A percentile compares a stretch with the other conserved stretches of the same genome.
Evolutionary conservation across 2,888 invertebrate genomes (phyloP).

Genomic region (Pyrochroa serraticornis): DNA sequence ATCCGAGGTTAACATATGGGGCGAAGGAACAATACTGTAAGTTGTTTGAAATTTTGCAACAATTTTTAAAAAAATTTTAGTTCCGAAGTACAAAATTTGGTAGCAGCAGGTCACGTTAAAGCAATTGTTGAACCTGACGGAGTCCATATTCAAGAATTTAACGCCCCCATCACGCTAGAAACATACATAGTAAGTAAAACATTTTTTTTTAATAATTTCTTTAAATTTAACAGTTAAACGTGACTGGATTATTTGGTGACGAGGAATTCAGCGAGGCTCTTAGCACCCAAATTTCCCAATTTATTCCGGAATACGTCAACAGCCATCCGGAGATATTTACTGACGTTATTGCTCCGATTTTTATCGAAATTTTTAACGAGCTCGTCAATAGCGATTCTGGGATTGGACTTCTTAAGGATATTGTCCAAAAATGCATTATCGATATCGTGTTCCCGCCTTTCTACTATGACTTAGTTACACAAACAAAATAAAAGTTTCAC

Average conservation of each 20-base stretch:
- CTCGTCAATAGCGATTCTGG: constrained; percentile 13
- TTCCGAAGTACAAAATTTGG: constrained; percentile 2
- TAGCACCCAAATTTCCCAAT: constrained; percentile 1
- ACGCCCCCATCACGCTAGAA: constrained; percentile 9
- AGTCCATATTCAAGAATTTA: constrained; percentile 13
- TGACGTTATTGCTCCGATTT: constrained; percentile 14
- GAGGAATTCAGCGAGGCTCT: constrained; percentile 11
- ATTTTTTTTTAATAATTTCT: neutral
- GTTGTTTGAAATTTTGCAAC: neutral
- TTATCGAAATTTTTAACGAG: constrained; percentile 11
- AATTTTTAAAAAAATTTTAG: neutral
- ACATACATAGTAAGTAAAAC: constrained; percentile 7
- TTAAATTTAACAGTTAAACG: constrained; percentile 2
- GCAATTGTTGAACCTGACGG: constrained; percentile 1
- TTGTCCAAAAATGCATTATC: constrained; percentile 15
- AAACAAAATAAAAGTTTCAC: too few species aligned
- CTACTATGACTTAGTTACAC: too few species aligned
- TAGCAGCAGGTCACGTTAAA: constrained; percentile 9
- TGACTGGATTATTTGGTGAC: constrained; percentile 16
- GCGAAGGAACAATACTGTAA: constrained; percentile 5
- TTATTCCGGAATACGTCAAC: constrained; percentile 12
- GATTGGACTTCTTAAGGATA: constrained; percentile 16
- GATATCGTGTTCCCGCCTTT: constrained; percentile 4
- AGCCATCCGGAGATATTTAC: constrained; percentile 17
- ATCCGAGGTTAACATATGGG: neutral